Evolutionary conservation across 1,140 invertebrate species (phyloP), one percentile per base, ranked within the genome.

Genomic region (Meloidogyne chitwoodi): DNA sequence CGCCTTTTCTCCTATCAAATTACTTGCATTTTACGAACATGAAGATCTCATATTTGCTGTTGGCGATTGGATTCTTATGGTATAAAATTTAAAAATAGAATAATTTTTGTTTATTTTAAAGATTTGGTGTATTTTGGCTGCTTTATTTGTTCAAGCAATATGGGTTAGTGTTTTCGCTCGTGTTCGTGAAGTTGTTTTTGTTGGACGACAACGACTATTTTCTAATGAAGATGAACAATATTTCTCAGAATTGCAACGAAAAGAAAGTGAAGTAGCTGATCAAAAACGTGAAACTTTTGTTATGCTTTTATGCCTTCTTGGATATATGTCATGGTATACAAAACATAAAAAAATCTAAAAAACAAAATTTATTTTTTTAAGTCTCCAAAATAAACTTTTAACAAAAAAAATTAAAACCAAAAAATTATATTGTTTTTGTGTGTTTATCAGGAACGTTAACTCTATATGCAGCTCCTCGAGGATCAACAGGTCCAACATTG

Each of bases 1-100:
- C 62, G 85, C 85, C 5, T 86, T 85, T 22, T 85, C 84, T 1
- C 85, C 85, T 12, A 80, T 85, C 6, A 86, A 86, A 82, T 66
- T 86, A 2, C 81, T 86, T 0, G 84, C 85, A 24, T 84, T 86
- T 62, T 80, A 80, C 44, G 85, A 86, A 71, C 83, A 86, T 66
- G 65, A 85, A 22, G 77, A 82, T 44, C 62, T 85, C 10, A 63
- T 63, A 48, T 69, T 83, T 63, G 85, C 81, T 22, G 77, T 86
- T 44, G 85, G 84, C 34, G 84, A 86, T 67, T 84, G 79, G 68
- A 77, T 86, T 56, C 79, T 87, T 31, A 81, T 86, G 68, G 31
- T 81, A 41, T 67, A n/a, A 8, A 1, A 8, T n/a, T 67, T 31
- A 24, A 19, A 29, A 38, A 66, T 19, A 19, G 1, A 4, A 67